Evolutionary conservation across 2,888 invertebrate species (phyloP), one percentile per base, ranked within the genome.

Genomic region (Eupithecia exiguata): DNA sequence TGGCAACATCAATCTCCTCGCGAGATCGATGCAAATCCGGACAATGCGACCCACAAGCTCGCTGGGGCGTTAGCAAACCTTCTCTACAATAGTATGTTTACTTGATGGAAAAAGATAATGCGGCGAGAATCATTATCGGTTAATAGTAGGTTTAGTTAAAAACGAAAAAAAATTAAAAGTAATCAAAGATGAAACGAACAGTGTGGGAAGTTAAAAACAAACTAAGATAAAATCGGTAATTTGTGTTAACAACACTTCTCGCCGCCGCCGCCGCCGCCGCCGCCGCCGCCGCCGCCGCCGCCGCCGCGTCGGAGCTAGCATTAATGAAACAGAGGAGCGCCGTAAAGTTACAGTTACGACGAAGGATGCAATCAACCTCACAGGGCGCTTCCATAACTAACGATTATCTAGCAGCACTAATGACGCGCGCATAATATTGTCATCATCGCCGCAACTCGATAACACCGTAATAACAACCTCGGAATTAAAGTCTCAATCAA

Each of bases 401-500:
- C 80, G 79, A 80, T 84, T 83, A 84, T 82, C 81, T 79, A 76
- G 75, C 70, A 73, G 76, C 76, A 77, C 79, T 83, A 83, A 83
- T 84, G 82, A 82, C 80, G 67, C 75, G 74, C 74, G 86, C 84
- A 86, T 87, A 88, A 87, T 88, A 86, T 85, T 84, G 87, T 87
- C 88, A 86, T 87, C 87, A 83, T 83, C 80, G 72, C 79, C 80
- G 81, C 81, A 82, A 84, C 81, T 80, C 82, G 89, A 88, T 89
- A 90, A 86, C 88, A 83, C 83, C 77, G 84, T 88, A 87, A 88
- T 87, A 86, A 84, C 82, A 77, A 77, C 79, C 70, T 75, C 49
- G 76, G 87, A 86, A 88, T 89, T 87, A 84, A 90, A 86, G 88
- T 90, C 91, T 91, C 90, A 91, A 91, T 91, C 90, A 87, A 84